These are phyloP conservation scores for Nymphalis c-album DNA, from an alignment of 2,888 invertebrate genomes.

Conservation along the genomic window DNA sequence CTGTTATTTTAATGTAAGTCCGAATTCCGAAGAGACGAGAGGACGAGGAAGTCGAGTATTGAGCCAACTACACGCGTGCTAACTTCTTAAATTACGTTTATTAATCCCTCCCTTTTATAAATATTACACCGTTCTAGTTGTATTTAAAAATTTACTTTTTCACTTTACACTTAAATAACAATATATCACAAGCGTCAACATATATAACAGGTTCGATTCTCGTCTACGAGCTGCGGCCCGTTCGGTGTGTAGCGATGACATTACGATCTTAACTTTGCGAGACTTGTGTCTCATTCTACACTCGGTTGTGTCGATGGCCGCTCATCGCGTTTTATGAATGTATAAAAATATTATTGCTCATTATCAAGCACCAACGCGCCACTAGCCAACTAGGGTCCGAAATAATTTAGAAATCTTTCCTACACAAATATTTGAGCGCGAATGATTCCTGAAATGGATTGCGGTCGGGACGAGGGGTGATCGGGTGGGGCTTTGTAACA, in stretches of 20 bases:
- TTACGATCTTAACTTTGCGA: constrained; percentile 62
- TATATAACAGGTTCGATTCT: constrained; percentile 62
- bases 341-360: constrained; percentile 82
- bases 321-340: constrained; percentile 72
- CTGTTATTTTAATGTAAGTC: constrained; percentile 79
- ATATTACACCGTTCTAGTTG: constrained; percentile 69
- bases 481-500: constrained; percentile 59
- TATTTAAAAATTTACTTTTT: constrained; percentile 63
- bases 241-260: constrained; percentile 55
- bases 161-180: constrained; percentile 81
- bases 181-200: constrained; percentile 81
- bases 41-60: constrained; percentile 48
- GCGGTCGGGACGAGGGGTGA: constrained; percentile 49
- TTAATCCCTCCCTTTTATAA: constrained; percentile 58
- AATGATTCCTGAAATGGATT: constrained; percentile 57
- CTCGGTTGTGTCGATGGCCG: constrained; percentile 50
- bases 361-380: constrained; percentile 80
- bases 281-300: constrained; percentile 36
- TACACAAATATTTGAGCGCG: constrained; percentile 71
- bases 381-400: constrained; percentile 76
- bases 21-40: constrained; percentile 46
- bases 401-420: constrained; percentile 73
- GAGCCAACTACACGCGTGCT: constrained; percentile 72
- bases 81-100: constrained; percentile 63
- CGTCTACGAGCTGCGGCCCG: constrained; percentile 37